These are phyloP conservation scores for Temnothorax rugatulus DNA, from an alignment of 2,888 invertebrate species.

Conservation along the genomic window DNA sequence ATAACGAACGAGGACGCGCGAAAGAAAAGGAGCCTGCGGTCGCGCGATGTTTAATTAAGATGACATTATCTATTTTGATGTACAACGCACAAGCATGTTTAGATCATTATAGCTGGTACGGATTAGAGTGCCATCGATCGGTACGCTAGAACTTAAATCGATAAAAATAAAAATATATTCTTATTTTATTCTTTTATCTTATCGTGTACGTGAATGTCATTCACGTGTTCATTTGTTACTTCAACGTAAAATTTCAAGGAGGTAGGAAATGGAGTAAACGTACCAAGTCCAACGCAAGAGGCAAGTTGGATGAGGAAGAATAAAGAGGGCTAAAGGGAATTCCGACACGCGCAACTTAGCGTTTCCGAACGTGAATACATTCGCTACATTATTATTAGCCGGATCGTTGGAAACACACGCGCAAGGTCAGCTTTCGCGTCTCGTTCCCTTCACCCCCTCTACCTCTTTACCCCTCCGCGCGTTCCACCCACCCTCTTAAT, in stretches of 20 bases:
- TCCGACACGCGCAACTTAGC: constrained; percentile 37
- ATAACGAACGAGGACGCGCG: constrained; percentile 36
- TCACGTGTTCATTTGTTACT: background rate
- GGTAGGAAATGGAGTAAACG: constrained; percentile 12
- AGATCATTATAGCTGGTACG: background rate
- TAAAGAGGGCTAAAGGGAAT: constrained; percentile 15
- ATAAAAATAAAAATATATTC: background rate
- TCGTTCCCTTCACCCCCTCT: constrained; percentile 13
- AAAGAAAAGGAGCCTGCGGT: constrained; percentile 21
- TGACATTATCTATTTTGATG: constrained; percentile 19
- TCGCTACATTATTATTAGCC: constrained; percentile 69
- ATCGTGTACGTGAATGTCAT: constrained; percentile 1
- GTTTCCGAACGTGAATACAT: constrained; percentile 42
- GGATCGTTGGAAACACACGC: constrained; percentile 71
- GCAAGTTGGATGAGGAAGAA: background rate
- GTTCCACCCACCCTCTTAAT: constrained; percentile 33
- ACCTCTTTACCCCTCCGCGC: constrained; percentile 3
- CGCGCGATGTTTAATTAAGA: constrained; percentile 39
- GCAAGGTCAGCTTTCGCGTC: constrained; percentile 68
- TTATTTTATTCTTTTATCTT: constrained; percentile 8
- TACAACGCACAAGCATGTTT: background rate
- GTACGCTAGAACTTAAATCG: background rate
- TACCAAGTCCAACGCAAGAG: background rate
- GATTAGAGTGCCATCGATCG: constrained; percentile 12
- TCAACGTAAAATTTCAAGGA: background rate